Conservation (phyloP, 1,140 invertebrate genomes). For the Pseudobourletiella spinata region DNA sequence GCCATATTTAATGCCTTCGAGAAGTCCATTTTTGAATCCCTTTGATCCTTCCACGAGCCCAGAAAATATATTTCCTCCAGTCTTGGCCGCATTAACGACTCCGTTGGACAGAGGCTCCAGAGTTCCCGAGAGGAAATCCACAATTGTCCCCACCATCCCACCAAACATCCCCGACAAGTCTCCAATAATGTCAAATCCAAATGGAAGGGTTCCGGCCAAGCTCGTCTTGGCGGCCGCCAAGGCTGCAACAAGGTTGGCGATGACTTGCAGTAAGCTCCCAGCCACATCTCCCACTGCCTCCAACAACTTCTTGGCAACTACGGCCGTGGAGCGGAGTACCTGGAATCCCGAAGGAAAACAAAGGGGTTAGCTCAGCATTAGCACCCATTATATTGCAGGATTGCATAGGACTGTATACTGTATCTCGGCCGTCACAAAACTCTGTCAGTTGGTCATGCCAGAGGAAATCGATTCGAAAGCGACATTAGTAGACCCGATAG, state of each 20-base stretch:
- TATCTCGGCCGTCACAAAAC: too few relatives aligned
- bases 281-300: conserved; percentile 32
- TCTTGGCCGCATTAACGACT: conserved; percentile 31
- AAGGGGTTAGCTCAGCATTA: too few relatives aligned
- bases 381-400: too few relatives aligned
- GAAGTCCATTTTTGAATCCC: conserved; percentile 30
- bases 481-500: too few relatives aligned
- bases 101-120: conserved; percentile 27
- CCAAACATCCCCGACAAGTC: conserved; percentile 25
- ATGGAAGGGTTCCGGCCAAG: conserved; percentile 31
- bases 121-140: conserved; percentile 15
- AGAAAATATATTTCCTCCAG: conserved; percentile 28
- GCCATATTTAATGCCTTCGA: conserved; percentile 32
- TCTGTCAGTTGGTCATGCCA: too few relatives aligned
- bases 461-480: too few relatives aligned
- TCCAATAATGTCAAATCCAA: conserved; percentile 31
- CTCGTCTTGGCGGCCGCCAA: conserved; percentile 31
- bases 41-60: conserved; percentile 31
- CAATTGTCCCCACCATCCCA: conserved; percentile 20
- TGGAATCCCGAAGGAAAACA: too few relatives aligned
- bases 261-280: conserved; percentile 27
- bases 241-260: conserved; percentile 26
- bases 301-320: conserved; percentile 26
- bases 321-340: too few relatives aligned
- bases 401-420: too few relatives aligned